These are phyloP conservation scores for Acleris sparsana DNA, from an alignment of 2,888 invertebrate species.

Conservation along the genomic window DNA sequence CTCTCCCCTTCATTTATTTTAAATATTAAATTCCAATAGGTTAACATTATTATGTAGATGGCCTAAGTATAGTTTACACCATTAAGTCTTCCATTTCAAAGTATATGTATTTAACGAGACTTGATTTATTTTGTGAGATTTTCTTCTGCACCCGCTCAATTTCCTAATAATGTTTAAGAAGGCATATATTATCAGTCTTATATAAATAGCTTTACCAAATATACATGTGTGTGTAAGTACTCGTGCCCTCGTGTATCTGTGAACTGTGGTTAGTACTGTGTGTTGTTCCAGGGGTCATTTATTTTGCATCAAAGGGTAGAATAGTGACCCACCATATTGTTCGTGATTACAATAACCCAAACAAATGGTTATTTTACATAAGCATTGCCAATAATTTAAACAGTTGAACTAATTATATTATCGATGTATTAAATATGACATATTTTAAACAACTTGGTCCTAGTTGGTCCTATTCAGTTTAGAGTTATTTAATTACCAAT, in stretches of 20 bases:
- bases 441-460: too few species aligned
- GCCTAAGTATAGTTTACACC: slow-evolving; percentile 41
- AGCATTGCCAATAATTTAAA: too few species aligned
- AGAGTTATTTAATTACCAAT: too few species aligned
- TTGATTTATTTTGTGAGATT: slow-evolving; percentile 58
- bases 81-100: slow-evolving; percentile 80
- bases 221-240: slow-evolving; percentile 21
- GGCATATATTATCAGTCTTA: slow-evolving; percentile 24
- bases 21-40: slow-evolving; percentile 57
- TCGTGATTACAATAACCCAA: too few species aligned
- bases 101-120: slow-evolving; percentile 61
- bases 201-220: slow-evolving; percentile 32
- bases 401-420: too few species aligned
- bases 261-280: slow-evolving; percentile 28
- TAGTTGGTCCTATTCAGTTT: too few species aligned
- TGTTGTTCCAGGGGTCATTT: not conserved
- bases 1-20: slow-evolving; percentile 58
- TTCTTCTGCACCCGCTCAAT: slow-evolving; percentile 71
- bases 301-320: not conserved
- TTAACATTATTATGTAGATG: slow-evolving; percentile 58
- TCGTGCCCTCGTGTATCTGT: slow-evolving; percentile 26
- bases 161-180: slow-evolving; percentile 52
- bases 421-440: too few species aligned
- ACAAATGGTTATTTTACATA: too few species aligned
- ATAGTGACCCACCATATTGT: too few species aligned